These are phyloP conservation scores for Discoglossus pictus DNA, from an alignment of 2,797 vertebrate species.

Conservation along the genomic window DNA sequence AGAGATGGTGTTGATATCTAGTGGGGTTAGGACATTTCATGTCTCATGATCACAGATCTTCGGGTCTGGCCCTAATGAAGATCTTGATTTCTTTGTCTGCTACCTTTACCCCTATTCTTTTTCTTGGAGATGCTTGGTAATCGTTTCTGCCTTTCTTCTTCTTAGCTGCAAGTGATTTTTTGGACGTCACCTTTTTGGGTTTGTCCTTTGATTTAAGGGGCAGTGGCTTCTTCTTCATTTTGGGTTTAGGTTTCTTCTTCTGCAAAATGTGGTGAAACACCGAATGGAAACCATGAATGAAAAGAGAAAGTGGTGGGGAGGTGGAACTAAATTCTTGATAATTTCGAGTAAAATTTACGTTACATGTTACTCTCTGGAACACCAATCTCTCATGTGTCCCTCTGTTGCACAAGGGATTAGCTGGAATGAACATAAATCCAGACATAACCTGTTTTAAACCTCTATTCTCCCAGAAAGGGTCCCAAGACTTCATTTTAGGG, in stretches of 20 bases:
- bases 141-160: constrained; percentile 83
- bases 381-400: too few relatives aligned
- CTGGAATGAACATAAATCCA: too few relatives aligned
- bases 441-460: too few relatives aligned
- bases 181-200: constrained; percentile 81
- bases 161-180: constrained; percentile 84
- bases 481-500: too few relatives aligned
- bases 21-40: constrained; percentile 73
- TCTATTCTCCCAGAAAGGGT: not conserved
- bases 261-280: constrained; percentile 84
- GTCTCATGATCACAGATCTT: constrained; percentile 91
- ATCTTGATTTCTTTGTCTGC: constrained; percentile 86
- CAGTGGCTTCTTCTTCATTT: constrained; percentile 92
- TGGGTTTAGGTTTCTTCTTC: constrained; percentile 92
- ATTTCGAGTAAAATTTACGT: too few relatives aligned
- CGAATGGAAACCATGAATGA: constrained; percentile 80
- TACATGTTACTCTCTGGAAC: too few relatives aligned
- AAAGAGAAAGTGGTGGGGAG: constrained; percentile 60
- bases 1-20: constrained; percentile 70
- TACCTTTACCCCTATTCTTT: constrained; percentile 91
- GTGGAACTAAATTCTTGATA: too few relatives aligned
- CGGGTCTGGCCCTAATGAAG: constrained; percentile 73
- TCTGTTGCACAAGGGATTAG: too few relatives aligned
- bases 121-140: constrained; percentile 85
- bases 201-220: constrained; percentile 85